Evolutionary conservation across 2,888 invertebrate genomes (phyloP).

Genomic region (Melanostoma mellinum): DNA sequence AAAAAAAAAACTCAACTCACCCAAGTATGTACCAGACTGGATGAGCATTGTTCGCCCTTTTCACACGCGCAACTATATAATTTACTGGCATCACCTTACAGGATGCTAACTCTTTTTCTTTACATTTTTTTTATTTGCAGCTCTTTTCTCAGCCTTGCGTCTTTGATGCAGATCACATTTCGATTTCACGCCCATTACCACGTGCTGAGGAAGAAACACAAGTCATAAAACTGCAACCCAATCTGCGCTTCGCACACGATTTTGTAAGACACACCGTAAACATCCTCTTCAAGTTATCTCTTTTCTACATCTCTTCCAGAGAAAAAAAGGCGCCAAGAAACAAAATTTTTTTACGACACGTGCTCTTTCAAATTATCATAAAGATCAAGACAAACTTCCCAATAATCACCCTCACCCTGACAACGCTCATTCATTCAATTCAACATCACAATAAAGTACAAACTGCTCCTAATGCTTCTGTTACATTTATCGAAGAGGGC

Average conservation of each 20-base stretch:
- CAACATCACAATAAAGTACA: slow-evolving; percentile 48
- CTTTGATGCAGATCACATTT: slow-evolving; percentile 59
- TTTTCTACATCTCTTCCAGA: neutral
- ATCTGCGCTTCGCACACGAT: slow-evolving; percentile 53
- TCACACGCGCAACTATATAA: slow-evolving; percentile 31
- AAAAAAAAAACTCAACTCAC: slow-evolving; percentile 25
- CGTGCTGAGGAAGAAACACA: slow-evolving; percentile 41
- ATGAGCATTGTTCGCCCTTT: slow-evolving; percentile 38
- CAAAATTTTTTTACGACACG: slow-evolving; percentile 59
- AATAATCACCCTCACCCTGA: slow-evolving; percentile 50
- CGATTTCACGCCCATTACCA: slow-evolving; percentile 72
- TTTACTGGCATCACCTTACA: slow-evolving; percentile 57
- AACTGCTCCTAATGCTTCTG: slow-evolving; percentile 65
- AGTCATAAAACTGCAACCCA: slow-evolving; percentile 38
- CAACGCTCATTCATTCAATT: slow-evolving; percentile 15
- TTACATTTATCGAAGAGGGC: slow-evolving; percentile 36
- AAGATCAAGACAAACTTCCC: slow-evolving; percentile 26
- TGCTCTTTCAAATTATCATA: slow-evolving; percentile 61
- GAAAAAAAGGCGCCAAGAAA: slow-evolving; percentile 64
- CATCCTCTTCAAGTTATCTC: slow-evolving; percentile 8
- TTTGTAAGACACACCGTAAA: slow-evolving; percentile 10
- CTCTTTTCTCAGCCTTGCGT: neutral
- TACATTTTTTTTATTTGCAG: neutral
- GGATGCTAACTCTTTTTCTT: slow-evolving; percentile 68
- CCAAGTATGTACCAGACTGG: slow-evolving; percentile 40